Conservation (phyloP, 1,140 invertebrate species). For the Mercenaria mercenaria region DNA sequence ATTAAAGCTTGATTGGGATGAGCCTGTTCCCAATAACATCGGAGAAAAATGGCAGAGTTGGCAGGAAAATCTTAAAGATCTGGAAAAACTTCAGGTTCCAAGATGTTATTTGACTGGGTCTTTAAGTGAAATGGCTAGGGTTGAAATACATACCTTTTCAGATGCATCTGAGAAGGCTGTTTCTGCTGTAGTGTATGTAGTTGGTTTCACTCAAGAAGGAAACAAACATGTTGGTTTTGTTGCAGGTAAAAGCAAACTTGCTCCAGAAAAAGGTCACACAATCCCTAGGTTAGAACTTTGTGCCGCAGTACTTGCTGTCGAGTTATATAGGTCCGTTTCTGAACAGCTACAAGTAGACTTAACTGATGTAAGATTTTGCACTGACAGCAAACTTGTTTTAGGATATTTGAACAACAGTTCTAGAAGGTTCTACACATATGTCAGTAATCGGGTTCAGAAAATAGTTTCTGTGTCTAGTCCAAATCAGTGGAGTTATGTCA, state of each 20-base stretch:
- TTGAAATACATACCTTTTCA: slow-evolving; percentile 59
- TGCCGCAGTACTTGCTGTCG: slow-evolving; percentile 57
- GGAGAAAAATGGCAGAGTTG: slow-evolving; percentile 42
- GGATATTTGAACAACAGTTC: no score
- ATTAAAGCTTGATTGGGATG: slow-evolving; percentile 53
- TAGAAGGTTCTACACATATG: slow-evolving; percentile 67
- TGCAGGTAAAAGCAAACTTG: slow-evolving; percentile 59
- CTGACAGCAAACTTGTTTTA: slow-evolving; percentile 62
- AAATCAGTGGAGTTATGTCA: slow-evolving; percentile 66
- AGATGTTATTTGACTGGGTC: background rate
- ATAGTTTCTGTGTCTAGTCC: slow-evolving; percentile 22
- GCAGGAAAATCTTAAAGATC: background rate
- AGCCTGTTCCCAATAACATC: slow-evolving; percentile 6
- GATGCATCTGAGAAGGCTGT: slow-evolving; percentile 71
- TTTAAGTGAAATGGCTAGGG: background rate
- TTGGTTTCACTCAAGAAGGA: background rate
- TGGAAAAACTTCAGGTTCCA: background rate
- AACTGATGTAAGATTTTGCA: slow-evolving; percentile 49
- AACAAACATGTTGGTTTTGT: slow-evolving; percentile 22
- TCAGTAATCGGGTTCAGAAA: slow-evolving; percentile 59
- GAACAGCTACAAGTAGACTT: slow-evolving; percentile 32
- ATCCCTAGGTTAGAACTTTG: slow-evolving; percentile 65
- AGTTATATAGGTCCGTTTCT: slow-evolving; percentile 28
- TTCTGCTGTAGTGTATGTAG: slow-evolving; percentile 62
- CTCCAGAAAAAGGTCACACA: slow-evolving; percentile 42